A percentile compares a stretch with the other conserved stretches of the same genome.
Evolutionary conservation across 2,888 invertebrate species (phyloP).

Genomic region (Calameuta pallipes): DNA sequence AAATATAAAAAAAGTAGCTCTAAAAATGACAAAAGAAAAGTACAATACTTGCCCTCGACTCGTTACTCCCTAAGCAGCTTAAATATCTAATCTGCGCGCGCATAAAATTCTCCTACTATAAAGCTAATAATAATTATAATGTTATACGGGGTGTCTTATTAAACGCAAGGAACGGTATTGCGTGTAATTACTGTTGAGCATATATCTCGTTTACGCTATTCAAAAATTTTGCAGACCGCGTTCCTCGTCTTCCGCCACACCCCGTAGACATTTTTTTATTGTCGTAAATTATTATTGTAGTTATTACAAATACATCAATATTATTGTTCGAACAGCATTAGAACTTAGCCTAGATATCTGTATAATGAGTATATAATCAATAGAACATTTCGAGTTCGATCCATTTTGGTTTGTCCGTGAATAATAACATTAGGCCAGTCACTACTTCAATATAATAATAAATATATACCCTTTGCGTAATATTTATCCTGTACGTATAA

Average conservation of each 20-base stretch:
- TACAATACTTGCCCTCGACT: not conserved
- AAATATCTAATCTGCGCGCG: not conserved
- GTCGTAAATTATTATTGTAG: constrained; percentile 53
- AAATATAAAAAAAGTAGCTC: not conserved
- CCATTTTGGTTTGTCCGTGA: constrained; percentile 32
- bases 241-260: not conserved
- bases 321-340: constrained; percentile 67
- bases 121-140: not conserved
- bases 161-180: not conserved
- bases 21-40: not conserved
- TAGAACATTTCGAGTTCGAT: constrained; percentile 28
- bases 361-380: constrained; percentile 28
- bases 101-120: not conserved
- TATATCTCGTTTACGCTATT: not conserved
- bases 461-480: constrained; percentile 16
- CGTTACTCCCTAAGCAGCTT: not conserved
- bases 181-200: not conserved
- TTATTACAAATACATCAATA: constrained; percentile 60
- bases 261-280: constrained; percentile 39
- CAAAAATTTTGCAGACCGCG: not conserved
- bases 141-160: not conserved
- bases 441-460: constrained; percentile 56
- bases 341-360: constrained; percentile 58
- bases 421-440: constrained; percentile 60
- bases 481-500: constrained; percentile 12